Base-by-base conservation (phyloP, 2,888 invertebrate genomes). In the Slavum lentiscoides region DNA sequence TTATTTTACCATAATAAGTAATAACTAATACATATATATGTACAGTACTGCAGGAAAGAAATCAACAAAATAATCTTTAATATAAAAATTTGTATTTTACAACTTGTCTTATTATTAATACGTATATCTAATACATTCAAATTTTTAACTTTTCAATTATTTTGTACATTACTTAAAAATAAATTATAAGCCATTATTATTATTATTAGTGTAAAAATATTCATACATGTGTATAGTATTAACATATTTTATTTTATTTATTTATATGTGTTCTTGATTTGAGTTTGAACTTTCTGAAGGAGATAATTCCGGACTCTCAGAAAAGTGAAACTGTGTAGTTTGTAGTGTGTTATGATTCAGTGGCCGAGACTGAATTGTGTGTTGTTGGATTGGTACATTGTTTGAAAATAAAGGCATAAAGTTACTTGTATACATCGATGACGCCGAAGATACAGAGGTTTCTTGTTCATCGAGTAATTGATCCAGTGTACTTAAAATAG, bases 401-500 rank as follows among this genome's bases (percentile, higher is more conserved):
- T 30, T 30, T 30, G 30, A 30, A 30, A 2, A 30, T 30, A 30
- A 30, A 2, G 30, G 1, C 30, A 4, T 2, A 30, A 30, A 30
- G 30, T 30, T 30, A 30, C 30, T 30, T 30, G 30, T 30, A 30
- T 30, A 30, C 4, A 30, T 30, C 30, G 30, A 30, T 30, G 30
- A 9, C 6, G 9, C 23, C 3, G n/a, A 19, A 66, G 49, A 68
- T 19, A n/a, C n/a, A n/a, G 23, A 68, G 3, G 9, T 49, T 49
- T 53, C 68, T 68, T 68, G 68, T 68, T 53, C 23, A 49, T 68
- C 49, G 17, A 49, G 53, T 53, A 68, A 15, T 67, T 49, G 15
- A 49, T 67, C 68, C 53, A 53, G 17, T 68, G 68, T 53, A 23
- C 17, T 68, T 53, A 68, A 68, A 68, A 68, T 5, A 68, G 49